Base-by-base conservation (phyloP, 2,113 vertebrate genomes). In the Lophius piscatorius region DNA sequence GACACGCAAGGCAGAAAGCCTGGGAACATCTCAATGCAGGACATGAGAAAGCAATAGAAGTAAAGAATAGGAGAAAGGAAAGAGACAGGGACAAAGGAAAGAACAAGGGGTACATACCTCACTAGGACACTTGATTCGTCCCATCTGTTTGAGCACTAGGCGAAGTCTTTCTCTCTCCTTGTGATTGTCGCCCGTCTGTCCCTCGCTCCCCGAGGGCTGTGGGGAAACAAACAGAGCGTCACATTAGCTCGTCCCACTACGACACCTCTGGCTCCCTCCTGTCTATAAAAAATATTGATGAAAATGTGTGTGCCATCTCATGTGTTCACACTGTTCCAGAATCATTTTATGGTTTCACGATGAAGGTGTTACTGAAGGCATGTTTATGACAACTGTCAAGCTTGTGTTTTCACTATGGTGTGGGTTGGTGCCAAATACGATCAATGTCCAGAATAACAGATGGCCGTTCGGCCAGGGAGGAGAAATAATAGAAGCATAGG, bases 71-170 rank as follows among this genome's bases (percentile, higher is more conserved):
- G 47, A 34, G 54, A 38, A 49, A 41, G 26, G 44, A 68, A 63
- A 59, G 41, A 63, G 59, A 63, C 51, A 70, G 52, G n/a, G 55
- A 73, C 34, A 36, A 11, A 1, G 51, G 36, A 21, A 61, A 35
- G 76, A 60, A 66, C 17, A 45, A 24, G 38, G 42, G 59, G 31
- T 26, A 38, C 80, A 76, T 91, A 98, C 97, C 95, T 98, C 93
- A 82, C 91, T 94, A 36, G 96, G 93, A 82, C 97, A 98, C 85
- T 96, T 97, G 78, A 98, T 93, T 86, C 94, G 91, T 70, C 97
- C 96, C 94, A 97, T 97, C 92, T 98, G 96, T 91, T 98, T 98
- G 73, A 97, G 93, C 68, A 97, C 92, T 76, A 93, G 91, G 56
- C 95, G 93, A 71, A 98, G 92, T 61, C 94, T 91, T 67, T 97